These are phyloP conservation scores for Silurus meridionalis DNA, from an alignment of 2,113 vertebrate genomes.

Conservation along the genomic window DNA sequence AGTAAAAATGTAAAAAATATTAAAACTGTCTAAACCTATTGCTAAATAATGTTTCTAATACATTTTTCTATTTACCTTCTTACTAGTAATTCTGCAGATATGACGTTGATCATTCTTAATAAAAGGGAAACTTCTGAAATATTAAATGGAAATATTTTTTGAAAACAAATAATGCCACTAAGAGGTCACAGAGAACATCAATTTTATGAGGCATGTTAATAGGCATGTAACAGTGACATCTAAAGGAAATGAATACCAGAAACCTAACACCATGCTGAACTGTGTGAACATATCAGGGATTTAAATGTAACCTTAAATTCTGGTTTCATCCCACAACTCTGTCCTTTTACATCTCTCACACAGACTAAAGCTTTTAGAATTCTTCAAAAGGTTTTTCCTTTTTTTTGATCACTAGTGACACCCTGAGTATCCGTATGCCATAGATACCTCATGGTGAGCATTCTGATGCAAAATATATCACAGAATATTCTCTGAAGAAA, in stretches of 20 bases:
- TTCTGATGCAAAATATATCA: not conserved
- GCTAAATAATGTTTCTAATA: not conserved
- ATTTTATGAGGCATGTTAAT: conserved; percentile 26
- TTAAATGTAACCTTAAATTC: not conserved
- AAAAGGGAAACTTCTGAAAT: not conserved
- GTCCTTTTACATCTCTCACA: not conserved
- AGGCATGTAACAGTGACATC: conserved; percentile 21
- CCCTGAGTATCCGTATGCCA: not conserved
- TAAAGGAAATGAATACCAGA: conserved; percentile 35
- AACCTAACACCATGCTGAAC: conserved; percentile 32
- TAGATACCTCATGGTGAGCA: too few relatives aligned
- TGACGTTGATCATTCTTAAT: not conserved
- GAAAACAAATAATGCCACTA: not conserved
- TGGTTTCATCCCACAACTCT: not conserved
- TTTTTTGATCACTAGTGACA: not conserved
- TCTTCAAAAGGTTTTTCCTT: not conserved
- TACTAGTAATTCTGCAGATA: not conserved
- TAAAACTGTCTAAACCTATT: not conserved
- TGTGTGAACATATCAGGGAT: conserved; percentile 13
- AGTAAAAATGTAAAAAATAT: not conserved
- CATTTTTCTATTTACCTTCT: not conserved
- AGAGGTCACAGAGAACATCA: conserved; percentile 16
- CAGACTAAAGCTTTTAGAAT: not conserved
- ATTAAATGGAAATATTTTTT: not conserved
- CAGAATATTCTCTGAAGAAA: not conserved